Base-by-base conservation (phyloP, 92 coral and sea anemone genomes). In the Chrysogorgia sp. region DNA sequence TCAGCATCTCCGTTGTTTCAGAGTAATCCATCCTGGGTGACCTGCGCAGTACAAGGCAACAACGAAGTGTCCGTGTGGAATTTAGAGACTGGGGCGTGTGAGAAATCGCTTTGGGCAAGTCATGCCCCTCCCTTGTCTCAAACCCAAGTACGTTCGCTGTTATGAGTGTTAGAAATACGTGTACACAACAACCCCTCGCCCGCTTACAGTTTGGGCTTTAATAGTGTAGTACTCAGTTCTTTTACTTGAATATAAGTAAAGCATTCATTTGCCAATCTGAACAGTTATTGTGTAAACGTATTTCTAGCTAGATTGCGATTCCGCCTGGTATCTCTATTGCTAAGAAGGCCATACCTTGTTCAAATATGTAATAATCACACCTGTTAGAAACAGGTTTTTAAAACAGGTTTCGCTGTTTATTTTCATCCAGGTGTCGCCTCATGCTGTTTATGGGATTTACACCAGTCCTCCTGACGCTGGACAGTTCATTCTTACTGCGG, bases 21-120 rank as follows among this genome's bases (percentile, higher is more conserved):
- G 86, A 53, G 64, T 35, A 72, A 72, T 32, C 79, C 79, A n/a
- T 96, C 99, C 66, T 96, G 99, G 99, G 97, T 96, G 37, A 91
- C 92, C 35, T 91, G 96, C 63, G 94, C 99, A 7, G 99, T 96
- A 7, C 91, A 96, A 31, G 99, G 99, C 7, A 96, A 96, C 74
- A 96, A 96, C 75, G 99, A 96, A 32, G 99, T 96, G 49, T 91
- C 90, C 53, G 90, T 96, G 67, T 96, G 99, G 99, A 96, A 96
- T 74, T 57, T 96, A 83, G 99, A 96, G 84, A 91, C 99, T 81
- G 99, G 97, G 49, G 93, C 99, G 10, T 83, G 96, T 67, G 79
- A 96, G 58, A 92, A 96, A 67, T 90, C 97, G 0, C 84, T 96
- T 37, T 96, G 99, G 99, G 99, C 99, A 50, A 91, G 99, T 76